These are phyloP conservation scores for Anguilla megastoma DNA, from an alignment of 2,797 vertebrate genomes.

Conservation along the genomic window DNA sequence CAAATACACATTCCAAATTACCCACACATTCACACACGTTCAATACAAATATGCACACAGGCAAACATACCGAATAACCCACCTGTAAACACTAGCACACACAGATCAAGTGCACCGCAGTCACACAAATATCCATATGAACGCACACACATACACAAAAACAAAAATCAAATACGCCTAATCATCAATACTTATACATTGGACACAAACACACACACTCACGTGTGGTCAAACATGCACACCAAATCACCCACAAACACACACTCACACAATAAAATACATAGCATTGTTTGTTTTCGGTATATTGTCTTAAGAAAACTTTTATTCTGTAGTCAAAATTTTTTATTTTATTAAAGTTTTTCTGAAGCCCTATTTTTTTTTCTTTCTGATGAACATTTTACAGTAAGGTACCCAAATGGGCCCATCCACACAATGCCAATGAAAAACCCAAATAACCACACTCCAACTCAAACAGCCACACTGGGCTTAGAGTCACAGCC, in stretches of 20 bases:
- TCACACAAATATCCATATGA: conserved; percentile 3
- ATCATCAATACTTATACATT: not conserved
- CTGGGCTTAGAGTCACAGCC: not conserved
- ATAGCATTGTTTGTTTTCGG: too few relatives aligned
- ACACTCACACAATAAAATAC: too few relatives aligned
- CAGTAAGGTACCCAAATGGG: too few relatives aligned
- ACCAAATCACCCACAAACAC: not conserved
- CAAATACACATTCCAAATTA: conserved; percentile 18
- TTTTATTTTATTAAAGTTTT: too few relatives aligned
- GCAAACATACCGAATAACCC: not conserved
- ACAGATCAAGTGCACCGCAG: conserved; percentile 34
- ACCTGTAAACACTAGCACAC: conserved; percentile 23
- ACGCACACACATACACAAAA: not conserved
- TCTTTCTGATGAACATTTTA: too few relatives aligned
- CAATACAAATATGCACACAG: too few relatives aligned
- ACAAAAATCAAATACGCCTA: not conserved
- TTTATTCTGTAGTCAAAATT: too few relatives aligned
- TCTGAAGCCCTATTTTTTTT: too few relatives aligned
- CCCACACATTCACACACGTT: conserved; percentile 29
- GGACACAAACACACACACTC: not conserved
- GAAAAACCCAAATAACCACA: not conserved
- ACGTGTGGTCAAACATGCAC: conserved; percentile 17
- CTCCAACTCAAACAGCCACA: not conserved
- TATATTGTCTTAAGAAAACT: too few relatives aligned
- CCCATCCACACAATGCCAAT: not conserved